phyloP scores from a whole-genome alignment of 1,140 invertebrate genomes.

The Phymastichus coffea region DNA sequence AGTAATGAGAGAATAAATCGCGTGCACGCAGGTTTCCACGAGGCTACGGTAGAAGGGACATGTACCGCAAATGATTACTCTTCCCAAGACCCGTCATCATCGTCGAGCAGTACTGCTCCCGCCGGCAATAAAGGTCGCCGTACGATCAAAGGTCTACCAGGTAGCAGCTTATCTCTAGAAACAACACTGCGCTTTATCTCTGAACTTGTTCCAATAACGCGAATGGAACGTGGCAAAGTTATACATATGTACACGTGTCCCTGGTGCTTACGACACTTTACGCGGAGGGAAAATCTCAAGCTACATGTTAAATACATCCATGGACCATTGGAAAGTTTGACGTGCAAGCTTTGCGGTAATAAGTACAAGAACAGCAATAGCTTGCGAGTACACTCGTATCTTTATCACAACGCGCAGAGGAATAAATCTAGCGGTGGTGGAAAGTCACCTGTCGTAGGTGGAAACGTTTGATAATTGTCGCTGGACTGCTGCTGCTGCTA shows the following conservation, averaged over 20 bases:
- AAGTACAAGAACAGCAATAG: constrained; percentile 58
- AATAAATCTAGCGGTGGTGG: constrained; percentile 35
- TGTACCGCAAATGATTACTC: constrained; percentile 29
- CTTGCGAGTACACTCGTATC: constrained; percentile 56
- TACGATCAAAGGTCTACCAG: constrained; percentile 48
- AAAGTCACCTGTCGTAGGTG: constrained; percentile 10
- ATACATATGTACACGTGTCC: constrained; percentile 55
- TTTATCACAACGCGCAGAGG: constrained; percentile 55
- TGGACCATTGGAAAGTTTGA: constrained; percentile 52
- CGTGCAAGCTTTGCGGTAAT: constrained; percentile 55
- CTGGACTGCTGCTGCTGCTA: background rate
- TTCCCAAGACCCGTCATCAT: constrained; percentile 18
- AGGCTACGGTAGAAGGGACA: constrained; percentile 18
- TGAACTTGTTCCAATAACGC: constrained; percentile 48
- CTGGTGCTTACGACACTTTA: constrained; percentile 55
- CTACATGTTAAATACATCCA: constrained; percentile 54
- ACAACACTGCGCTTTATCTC: constrained; percentile 51
- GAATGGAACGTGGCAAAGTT: constrained; percentile 51
- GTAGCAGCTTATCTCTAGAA: constrained; percentile 47
- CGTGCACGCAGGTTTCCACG: constrained; percentile 11
- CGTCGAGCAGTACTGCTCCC: constrained; percentile 12
- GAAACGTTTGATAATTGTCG: constrained; percentile 17
- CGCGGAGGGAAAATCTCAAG: constrained; percentile 55
- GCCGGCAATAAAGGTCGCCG: constrained; percentile 38
- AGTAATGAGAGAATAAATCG: background rate